Base-by-base conservation (phyloP, 2,113 vertebrate genomes). In the Gambusia holbrooki region DNA sequence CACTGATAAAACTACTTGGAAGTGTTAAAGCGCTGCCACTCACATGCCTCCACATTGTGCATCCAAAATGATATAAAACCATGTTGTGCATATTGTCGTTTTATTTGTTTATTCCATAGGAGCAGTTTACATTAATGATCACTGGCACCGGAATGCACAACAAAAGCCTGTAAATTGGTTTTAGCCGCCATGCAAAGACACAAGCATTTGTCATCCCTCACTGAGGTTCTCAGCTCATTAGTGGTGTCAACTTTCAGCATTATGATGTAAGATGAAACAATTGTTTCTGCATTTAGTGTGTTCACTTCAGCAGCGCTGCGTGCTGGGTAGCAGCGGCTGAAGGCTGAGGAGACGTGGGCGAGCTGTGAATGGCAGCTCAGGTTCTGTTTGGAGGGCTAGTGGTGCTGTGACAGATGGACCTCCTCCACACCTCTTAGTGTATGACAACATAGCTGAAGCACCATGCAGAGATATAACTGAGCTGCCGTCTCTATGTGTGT, bases 351-450 rank as follows among this genome's bases (percentile, higher is more conserved):
- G 74, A 61, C 5, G 82, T 75, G 81, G 83, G 85, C 63, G 74
- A 22, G 83, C 87, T 32, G 81, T 88, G 88, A 90, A 81, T 79
- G 88, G 87, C 88, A 83, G 83, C 87, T 79, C n/a, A 77, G 87
- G 82, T 88, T 88, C 28, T 91, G 83, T 88, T 91, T 86, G 73
- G 85, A 69, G 82, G 71, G 80, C 71, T 72, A 73, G 70, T 62
- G 62, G 58, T 62, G 83, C 73, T 66, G 74, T 84, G 87, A 87
- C 90, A 92, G 89, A 87, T 91, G 88, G 90, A 75, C 84, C 84
- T 87, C 88, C 90, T 90, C 87, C 90, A 84, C 89, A 91, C 83
- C 27, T 29, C 71, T 81, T 76, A 22, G 58, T 79, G 86, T 84
- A n/a, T 71, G 85, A 88, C 89, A 88, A 84, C 88, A 90, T 77